These are phyloP conservation scores for Brachyalestes nurse DNA, from an alignment of 2,797 vertebrate genomes.

Conservation along the genomic window DNA sequence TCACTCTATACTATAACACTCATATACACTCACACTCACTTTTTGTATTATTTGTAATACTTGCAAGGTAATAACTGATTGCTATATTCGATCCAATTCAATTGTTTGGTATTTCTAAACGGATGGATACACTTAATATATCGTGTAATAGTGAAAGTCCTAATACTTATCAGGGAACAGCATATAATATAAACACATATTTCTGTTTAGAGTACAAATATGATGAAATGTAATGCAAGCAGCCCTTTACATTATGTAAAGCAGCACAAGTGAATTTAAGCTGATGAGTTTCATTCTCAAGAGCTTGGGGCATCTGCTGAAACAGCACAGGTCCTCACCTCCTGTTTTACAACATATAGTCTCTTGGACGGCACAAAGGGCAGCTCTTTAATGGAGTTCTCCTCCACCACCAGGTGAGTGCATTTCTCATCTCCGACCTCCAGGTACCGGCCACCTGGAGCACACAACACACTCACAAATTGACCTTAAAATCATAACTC, in stretches of 20 bases:
- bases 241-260: not conserved
- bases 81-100: too few species aligned
- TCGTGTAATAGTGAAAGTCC: not conserved
- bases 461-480: constrained; percentile 10
- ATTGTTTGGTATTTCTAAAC: too few species aligned
- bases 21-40: too few species aligned
- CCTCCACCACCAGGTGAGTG: constrained; percentile 95
- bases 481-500: constrained; percentile 13
- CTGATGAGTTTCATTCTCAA: not conserved
- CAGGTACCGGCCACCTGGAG: constrained; percentile 84
- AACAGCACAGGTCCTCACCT: constrained; percentile 77
- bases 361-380: constrained; percentile 85
- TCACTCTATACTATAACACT: too few species aligned
- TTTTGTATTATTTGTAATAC: too few species aligned
- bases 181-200: not conserved
- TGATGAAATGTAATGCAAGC: not conserved
- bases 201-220: not conserved
- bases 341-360: constrained; percentile 94
- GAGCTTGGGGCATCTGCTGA: not conserved
- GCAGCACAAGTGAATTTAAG: not conserved
- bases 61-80: too few species aligned
- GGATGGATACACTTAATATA: too few species aligned
- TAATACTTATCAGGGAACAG: not conserved
- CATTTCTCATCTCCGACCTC: constrained; percentile 89
- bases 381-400: constrained; percentile 91